These are phyloP conservation scores for Subanguina moxae DNA, from an alignment of 1,140 invertebrate species.

Conservation along the genomic window DNA sequence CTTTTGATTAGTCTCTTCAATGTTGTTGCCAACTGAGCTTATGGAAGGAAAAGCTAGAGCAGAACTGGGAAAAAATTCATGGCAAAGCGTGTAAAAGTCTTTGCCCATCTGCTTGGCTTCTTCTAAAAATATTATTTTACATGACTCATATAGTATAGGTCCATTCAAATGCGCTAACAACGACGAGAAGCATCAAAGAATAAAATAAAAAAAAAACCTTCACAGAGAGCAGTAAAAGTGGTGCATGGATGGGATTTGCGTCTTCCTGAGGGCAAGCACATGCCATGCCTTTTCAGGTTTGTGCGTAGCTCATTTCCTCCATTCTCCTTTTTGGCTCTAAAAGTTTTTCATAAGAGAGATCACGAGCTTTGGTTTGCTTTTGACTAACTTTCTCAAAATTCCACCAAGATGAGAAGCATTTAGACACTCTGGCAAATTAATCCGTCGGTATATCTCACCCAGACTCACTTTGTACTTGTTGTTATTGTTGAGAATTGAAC, in stretches of 20 bases:
- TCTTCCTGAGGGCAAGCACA: background rate
- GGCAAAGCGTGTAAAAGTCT: background rate
- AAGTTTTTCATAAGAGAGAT: too few species aligned
- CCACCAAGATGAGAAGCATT: background rate
- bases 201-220: background rate
- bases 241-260: background rate
- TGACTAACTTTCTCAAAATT: background rate
- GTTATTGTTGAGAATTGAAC: background rate
- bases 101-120: background rate
- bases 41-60: background rate
- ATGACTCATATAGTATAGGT: too few species aligned
- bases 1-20: background rate
- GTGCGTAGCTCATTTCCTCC: background rate
- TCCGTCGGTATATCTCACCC: background rate
- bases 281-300: background rate
- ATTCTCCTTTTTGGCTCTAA: background rate
- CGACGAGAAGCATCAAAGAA: too few species aligned
- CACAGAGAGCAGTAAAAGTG: background rate
- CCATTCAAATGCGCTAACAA: too few species aligned
- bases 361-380: too few species aligned
- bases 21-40: background rate
- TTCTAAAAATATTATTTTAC: conserved; percentile 1
- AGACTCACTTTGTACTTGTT: background rate
- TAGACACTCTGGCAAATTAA: background rate
- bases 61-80: background rate